Conservation (phyloP, 2,797 vertebrate species). For the Labeo calbasu region DNA sequence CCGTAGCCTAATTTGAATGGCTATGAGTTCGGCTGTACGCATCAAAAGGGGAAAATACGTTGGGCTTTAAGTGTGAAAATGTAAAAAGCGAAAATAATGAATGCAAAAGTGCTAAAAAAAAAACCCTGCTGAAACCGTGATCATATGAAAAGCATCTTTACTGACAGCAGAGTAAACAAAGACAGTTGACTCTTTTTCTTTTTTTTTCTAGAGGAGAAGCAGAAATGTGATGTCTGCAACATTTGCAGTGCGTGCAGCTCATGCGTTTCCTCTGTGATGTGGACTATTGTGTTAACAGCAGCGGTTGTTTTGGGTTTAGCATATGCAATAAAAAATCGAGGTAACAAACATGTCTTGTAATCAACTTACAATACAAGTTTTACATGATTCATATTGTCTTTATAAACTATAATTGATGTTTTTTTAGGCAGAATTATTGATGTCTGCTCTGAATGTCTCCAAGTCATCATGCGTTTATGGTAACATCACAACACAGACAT, state of each 20-base stretch:
- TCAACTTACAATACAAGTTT: background rate
- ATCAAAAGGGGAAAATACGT: background rate
- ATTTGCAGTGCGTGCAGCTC: background rate
- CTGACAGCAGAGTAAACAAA: background rate
- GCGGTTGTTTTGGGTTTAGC: accelerated
- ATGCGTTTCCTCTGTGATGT: accelerated
- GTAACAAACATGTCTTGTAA: slow-evolving; percentile 1
- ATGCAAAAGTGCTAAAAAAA: background rate
- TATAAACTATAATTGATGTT: background rate
- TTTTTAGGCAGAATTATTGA: background rate
- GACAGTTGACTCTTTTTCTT: background rate
- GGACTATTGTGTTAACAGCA: background rate
- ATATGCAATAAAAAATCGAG: accelerated
- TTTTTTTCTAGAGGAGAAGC: background rate
- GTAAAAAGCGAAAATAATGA: background rate
- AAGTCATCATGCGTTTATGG: background rate
- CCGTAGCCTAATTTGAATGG: background rate
- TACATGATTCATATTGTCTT: background rate
- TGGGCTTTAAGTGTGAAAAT: no score
- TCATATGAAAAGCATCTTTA: background rate
- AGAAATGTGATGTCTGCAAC: background rate
- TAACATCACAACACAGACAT: background rate
- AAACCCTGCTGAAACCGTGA: background rate
- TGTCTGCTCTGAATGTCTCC: accelerated
- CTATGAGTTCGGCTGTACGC: background rate